These are phyloP conservation scores for Epinotia bilunana DNA, from an alignment of 2,888 invertebrate species.

Conservation along the genomic window DNA sequence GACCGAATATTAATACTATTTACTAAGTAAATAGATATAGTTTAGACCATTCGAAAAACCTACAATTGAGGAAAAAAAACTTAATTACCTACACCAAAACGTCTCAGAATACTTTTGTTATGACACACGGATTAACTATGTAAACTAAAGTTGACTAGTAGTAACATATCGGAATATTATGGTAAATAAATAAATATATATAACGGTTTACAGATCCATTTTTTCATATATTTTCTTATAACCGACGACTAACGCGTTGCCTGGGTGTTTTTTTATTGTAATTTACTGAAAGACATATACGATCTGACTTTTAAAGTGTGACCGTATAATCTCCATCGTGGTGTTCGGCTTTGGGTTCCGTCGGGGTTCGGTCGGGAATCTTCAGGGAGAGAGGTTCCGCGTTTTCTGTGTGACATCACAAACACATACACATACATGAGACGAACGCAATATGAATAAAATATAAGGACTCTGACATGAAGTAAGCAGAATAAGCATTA, in stretches of 20 bases:
- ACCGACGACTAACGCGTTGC: background rate
- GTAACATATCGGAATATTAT: slow-evolving; percentile 35
- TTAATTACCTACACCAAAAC: background rate
- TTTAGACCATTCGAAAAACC: background rate
- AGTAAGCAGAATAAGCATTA: background rate
- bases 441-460: slow-evolving; percentile 49
- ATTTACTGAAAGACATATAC: background rate
- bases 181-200: background rate
- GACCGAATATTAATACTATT: slow-evolving; percentile 3
- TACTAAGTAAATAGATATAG: background rate
- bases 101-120: background rate
- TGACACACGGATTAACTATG: background rate
- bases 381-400: slow-evolving; percentile 73
- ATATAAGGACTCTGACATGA: slow-evolving; percentile 31
- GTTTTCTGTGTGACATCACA: slow-evolving; percentile 79
- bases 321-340: slow-evolving; percentile 78
- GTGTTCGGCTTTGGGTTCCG: slow-evolving; percentile 71
- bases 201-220: background rate
- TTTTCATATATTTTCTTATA: background rate
- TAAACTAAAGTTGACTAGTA: slow-evolving; percentile 43
- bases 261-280: background rate
- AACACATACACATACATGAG: slow-evolving; percentile 59
- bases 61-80: background rate
- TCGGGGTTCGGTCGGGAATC: slow-evolving; percentile 67
- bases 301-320: slow-evolving; percentile 61